Base-by-base conservation (phyloP, 2,797 vertebrate genomes). In the Pseudochirops cupreus region DNA sequence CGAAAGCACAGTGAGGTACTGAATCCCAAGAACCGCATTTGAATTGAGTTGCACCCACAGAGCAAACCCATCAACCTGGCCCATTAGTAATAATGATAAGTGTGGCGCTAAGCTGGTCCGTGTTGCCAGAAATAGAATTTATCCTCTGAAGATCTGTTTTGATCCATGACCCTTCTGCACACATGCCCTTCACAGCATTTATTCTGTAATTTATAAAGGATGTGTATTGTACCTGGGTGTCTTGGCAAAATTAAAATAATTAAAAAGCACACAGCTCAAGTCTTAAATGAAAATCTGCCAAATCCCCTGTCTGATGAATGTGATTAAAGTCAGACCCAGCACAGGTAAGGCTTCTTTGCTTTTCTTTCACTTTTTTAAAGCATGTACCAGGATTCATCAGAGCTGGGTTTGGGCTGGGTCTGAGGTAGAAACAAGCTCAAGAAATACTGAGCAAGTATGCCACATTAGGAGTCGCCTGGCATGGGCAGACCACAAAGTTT, bases 191-290 rank as follows among this genome's bases (percentile, higher is more conserved):
- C 90, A 33, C 33, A 91, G 94, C 94, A 54, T 95, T 97, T 95
- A 91, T 95, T 98, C 95, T 95, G 93, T 97, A 95, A 98, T 97
- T 98, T 97, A 97, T 94, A 93, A 97, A 96, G 96, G 96, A 93
- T 54, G 46, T 95, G 96, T 89, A 53, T 93, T 95, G 95, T 93
- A 96, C 96, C 96, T 94, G 94, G 93, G 58, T 93, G 96, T 94
- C 96, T 98, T 92, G 3, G 94, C 96, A 97, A 97, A 92, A 96
- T 96, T 96, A 94, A 96, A 96, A 96, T 97, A 96, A 97, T 97
- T 97, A 97, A 91, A 97, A 97, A 94, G 95, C 94, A n/a, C 96
- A 95, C 92, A 91, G 95, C 95, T 95, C 90, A 62, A 94, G 93
- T 93, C 89, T 98, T 97, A 97, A 97, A 97, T 97, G 94, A 97